Base-by-base conservation (phyloP, 2,888 invertebrate species). In the Notodonta ziczac region DNA sequence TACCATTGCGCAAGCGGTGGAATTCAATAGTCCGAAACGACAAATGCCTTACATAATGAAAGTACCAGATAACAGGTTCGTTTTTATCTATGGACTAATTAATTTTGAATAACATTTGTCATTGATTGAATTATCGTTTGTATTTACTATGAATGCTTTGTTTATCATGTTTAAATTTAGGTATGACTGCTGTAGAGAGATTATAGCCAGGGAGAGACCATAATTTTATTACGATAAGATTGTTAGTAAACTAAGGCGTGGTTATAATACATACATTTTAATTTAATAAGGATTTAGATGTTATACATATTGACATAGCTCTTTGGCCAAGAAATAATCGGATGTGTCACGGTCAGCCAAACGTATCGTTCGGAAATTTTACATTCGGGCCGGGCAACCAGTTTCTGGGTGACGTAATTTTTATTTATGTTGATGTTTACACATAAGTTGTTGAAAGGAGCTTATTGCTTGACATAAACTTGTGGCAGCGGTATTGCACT, bases 11-110 rank as follows among this genome's bases (percentile, higher is more conserved):
- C 77, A 80, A 81, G 70, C 74, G 65, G 71, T 65, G 73, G 70
- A 73, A 73, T 62, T 72, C 74, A 75, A 65, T 74, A 80, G 69
- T 69, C 77, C 74, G 77, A 72, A 81, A 79, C 79, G 76, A 76
- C 78, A 76, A 35, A 39, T 69, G 70, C 66, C 66, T 76, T 78
- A 76, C 62, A 69, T 77, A 73, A 78, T 56, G 14, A 14, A 57
- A 39, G 24, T 55, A 58, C 50, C 53, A 58, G 56, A 60, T 58
- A 55, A 61, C 53, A 46, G 56, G 61, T 66, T 58, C 51, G 51
- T 54, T 60, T 56, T 58, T 52, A 58, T 58, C 55, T 64, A 60
- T 59, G 48, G 42, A 63, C 66, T 67, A 70, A 67, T 76, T 71
- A 69, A 61, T 65, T 65, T 70, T 62, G 54, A 56, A 63, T 68